phyloP scores from a whole-genome alignment of 2,888 invertebrate genomes.

The Dicyrtoma fusca region DNA sequence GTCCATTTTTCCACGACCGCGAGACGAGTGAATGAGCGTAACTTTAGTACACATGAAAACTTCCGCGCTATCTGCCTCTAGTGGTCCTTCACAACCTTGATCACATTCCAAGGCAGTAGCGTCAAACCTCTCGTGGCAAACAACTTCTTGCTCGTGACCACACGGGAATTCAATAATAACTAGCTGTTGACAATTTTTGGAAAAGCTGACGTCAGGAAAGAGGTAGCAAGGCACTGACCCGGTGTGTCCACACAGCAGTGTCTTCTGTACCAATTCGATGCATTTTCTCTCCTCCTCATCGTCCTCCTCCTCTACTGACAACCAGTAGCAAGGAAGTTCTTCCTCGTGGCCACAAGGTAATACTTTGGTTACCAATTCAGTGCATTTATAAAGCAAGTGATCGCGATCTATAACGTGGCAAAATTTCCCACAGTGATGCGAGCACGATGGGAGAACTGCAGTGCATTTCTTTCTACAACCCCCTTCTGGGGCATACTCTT shows the following conservation, averaged over 20 bases:
- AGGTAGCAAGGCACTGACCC: neutral
- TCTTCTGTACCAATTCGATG: neutral
- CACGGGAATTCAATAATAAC: neutral
- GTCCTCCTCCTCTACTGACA: too few species aligned
- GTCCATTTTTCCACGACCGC: too few species aligned
- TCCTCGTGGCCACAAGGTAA: constrained; percentile 58
- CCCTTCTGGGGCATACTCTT: constrained; percentile 62
- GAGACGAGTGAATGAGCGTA: too few species aligned
- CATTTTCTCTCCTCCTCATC: neutral
- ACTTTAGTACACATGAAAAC: too few species aligned
- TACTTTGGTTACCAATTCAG: constrained; percentile 53
- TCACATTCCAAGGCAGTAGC: constrained; percentile 55
- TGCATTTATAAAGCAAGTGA: constrained; percentile 41
- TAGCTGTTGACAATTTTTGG: neutral
- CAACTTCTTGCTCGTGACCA: neutral
- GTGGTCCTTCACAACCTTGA: too few species aligned
- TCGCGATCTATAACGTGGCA: constrained; percentile 62
- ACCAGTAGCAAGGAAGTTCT: neutral
- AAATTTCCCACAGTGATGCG: constrained; percentile 68
- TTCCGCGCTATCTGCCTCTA: too few species aligned
- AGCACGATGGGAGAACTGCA: constrained; percentile 61
- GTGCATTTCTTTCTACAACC: constrained; percentile 68
- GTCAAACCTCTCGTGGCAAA: neutral
- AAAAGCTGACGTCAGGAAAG: neutral
- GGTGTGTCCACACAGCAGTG: constrained; percentile 15